These are phyloP conservation scores for Syritta pipiens DNA, from an alignment of 2,888 invertebrate genomes.

Conservation along the genomic window DNA sequence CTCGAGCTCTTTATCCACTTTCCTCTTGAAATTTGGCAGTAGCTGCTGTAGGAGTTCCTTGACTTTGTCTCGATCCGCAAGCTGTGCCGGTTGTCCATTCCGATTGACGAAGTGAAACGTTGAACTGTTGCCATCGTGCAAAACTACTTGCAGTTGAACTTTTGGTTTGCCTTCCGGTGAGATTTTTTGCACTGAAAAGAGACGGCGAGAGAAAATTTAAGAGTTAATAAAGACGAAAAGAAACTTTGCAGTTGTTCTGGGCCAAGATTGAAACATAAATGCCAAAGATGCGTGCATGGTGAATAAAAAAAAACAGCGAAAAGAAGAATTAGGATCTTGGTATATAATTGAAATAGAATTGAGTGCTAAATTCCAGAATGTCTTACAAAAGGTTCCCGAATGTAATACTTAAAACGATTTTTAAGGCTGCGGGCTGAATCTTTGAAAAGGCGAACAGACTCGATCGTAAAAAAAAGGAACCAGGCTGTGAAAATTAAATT, in stretches of 20 bases:
- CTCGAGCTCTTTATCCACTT: constrained; percentile 93
- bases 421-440: too few relatives aligned
- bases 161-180: constrained; percentile 98
- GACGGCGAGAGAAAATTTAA: constrained; percentile 76
- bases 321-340: too few relatives aligned
- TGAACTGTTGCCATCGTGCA: constrained; percentile 95
- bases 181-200: constrained; percentile 95
- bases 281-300: too few relatives aligned
- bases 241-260: neutral
- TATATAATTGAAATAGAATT: too few relatives aligned
- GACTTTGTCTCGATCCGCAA: constrained; percentile 94
- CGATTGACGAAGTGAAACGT: constrained; percentile 98
- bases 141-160: constrained; percentile 97
- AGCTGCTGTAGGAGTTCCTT: constrained; percentile 94
- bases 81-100: constrained; percentile 89
- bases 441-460: too few relatives aligned
- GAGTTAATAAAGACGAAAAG: neutral
- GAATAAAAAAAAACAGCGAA: too few relatives aligned
- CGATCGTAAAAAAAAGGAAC: too few relatives aligned
- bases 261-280: neutral
- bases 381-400: too few relatives aligned
- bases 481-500: too few relatives aligned
- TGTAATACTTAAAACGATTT: too few relatives aligned
- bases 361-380: too few relatives aligned
- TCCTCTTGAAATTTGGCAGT: constrained; percentile 94